phyloP scores from a whole-genome alignment of 1,140 invertebrate species.

The Solen grandis region DNA sequence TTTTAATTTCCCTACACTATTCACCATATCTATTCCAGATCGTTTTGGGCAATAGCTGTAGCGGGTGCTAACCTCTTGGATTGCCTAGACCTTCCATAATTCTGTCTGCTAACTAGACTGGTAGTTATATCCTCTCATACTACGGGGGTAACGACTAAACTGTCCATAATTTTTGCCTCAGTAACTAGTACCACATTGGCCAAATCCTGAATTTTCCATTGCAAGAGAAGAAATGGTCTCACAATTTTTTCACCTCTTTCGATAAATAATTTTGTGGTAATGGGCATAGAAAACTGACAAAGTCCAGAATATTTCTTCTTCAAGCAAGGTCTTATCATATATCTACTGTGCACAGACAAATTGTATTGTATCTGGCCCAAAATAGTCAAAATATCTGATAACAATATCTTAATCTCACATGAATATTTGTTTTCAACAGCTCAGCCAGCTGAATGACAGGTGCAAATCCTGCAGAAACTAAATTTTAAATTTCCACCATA shows the following conservation, averaged over 20 bases:
- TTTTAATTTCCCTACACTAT: too few relatives aligned
- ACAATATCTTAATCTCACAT: not conserved
- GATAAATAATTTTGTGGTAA: constrained; percentile 23
- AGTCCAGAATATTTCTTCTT: constrained; percentile 24
- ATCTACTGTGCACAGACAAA: not conserved
- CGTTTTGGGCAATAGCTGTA: too few relatives aligned
- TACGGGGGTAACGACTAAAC: too few relatives aligned
- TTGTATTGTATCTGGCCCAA: constrained; percentile 33
- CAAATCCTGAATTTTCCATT: constrained; percentile 16
- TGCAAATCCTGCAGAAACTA: constrained; percentile 19
- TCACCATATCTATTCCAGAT: too few relatives aligned
- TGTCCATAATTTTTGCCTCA: too few relatives aligned
- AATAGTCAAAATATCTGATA: constrained; percentile 5
- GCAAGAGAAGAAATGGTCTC: not conserved
- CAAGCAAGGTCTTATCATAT: constrained; percentile 1
- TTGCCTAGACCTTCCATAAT: too few relatives aligned
- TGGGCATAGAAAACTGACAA: too few relatives aligned
- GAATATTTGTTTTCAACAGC: constrained; percentile 6
- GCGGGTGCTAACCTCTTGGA: too few relatives aligned
- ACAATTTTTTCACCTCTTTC: constrained; percentile 18
- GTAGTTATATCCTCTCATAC: too few relatives aligned
- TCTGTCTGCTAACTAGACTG: too few relatives aligned
- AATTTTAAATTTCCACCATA: constrained; percentile 23
- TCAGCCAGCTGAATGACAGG: constrained; percentile 7
- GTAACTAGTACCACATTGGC: too few relatives aligned